Evolutionary conservation across 2,113 vertebrate species (phyloP).

Genomic region (Crotophaga sulcirostris): DNA sequence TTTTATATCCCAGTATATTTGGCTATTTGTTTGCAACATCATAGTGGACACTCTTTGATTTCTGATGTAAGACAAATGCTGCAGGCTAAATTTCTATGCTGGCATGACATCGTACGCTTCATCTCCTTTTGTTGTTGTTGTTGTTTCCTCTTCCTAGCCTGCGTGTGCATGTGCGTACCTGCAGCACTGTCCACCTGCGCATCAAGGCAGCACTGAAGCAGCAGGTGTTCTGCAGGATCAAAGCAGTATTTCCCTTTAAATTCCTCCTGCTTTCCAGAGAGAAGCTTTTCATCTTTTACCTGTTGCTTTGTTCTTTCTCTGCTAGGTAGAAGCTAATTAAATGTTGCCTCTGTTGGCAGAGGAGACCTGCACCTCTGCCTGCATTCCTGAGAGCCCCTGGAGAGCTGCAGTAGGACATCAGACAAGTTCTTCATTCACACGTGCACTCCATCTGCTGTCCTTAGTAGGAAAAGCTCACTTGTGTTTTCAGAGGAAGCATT

Average conservation of each 20-base stretch:
- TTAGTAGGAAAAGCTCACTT: neutral
- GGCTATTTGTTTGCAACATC: neutral
- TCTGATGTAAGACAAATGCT: neutral
- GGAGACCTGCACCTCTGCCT: neutral
- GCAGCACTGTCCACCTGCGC: neutral
- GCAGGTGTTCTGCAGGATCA: neutral
- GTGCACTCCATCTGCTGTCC: neutral
- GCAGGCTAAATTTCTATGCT: neutral
- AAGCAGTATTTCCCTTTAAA: neutral
- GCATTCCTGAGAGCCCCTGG: neutral
- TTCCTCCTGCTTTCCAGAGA: neutral
- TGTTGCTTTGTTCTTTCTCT: neutral
- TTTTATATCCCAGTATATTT: neutral
- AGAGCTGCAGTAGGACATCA: neutral
- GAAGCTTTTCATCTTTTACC: slow-evolving; percentile 16
- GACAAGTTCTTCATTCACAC: neutral
- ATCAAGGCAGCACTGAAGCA: neutral
- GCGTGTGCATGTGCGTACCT: fast-evolving
- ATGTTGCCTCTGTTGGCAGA: neutral
- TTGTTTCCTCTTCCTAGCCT: neutral
- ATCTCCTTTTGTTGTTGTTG: neutral
- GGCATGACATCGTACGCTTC: neutral
- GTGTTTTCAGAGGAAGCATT: neutral
- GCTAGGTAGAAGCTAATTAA: neutral
- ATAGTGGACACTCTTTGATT: neutral